Evolutionary conservation across 1,140 invertebrate genomes (phyloP).

Genomic region (Helicoverpa zea): DNA sequence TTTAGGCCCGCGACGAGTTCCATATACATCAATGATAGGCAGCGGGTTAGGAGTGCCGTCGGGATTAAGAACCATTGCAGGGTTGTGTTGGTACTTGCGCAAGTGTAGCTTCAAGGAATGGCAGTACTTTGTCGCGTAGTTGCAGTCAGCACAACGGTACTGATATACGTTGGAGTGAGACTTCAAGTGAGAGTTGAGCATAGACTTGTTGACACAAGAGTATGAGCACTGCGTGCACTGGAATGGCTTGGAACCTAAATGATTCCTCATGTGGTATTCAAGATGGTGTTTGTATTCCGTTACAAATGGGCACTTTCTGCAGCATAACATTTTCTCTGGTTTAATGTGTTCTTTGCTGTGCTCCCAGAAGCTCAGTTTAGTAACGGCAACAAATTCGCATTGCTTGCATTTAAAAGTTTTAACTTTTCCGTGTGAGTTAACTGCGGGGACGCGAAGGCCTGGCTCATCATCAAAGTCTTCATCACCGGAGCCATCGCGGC

Average conservation of each 20-base stretch:
- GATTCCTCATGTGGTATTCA: slow-evolving; percentile 98
- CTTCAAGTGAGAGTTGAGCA: slow-evolving; percentile 99
- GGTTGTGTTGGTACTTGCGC: slow-evolving; percentile 96
- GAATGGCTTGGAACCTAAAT: slow-evolving; percentile 98
- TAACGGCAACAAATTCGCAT: slow-evolving; percentile 94
- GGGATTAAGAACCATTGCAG: slow-evolving; percentile 94
- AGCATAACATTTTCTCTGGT: slow-evolving; percentile 96
- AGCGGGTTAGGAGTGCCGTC: slow-evolving; percentile 95
- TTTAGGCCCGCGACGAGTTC: slow-evolving; percentile 94
- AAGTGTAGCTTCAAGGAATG: slow-evolving; percentile 99
- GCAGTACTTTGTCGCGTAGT: slow-evolving; percentile 99
- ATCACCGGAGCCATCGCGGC: slow-evolving; percentile 84
- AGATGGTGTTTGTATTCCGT: slow-evolving; percentile 99
- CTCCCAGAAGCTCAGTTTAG: slow-evolving; percentile 97
- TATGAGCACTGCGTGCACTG: slow-evolving; percentile 97
- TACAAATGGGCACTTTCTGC: slow-evolving; percentile 97
- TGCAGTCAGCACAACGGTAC: slow-evolving; percentile 97
- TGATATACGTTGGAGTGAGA: slow-evolving; percentile 99
- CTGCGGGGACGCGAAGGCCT: slow-evolving; percentile 89
- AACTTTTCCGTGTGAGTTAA: slow-evolving; percentile 94
- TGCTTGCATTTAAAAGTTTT: slow-evolving; percentile 98
- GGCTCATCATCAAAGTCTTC: slow-evolving; percentile 89
- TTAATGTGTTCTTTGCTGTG: slow-evolving; percentile 97
- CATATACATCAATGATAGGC: slow-evolving; percentile 96
- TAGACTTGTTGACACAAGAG: slow-evolving; percentile 99